These are phyloP conservation scores for Heliangelus exortis DNA, from an alignment of 2,797 vertebrate species.

Conservation along the genomic window DNA sequence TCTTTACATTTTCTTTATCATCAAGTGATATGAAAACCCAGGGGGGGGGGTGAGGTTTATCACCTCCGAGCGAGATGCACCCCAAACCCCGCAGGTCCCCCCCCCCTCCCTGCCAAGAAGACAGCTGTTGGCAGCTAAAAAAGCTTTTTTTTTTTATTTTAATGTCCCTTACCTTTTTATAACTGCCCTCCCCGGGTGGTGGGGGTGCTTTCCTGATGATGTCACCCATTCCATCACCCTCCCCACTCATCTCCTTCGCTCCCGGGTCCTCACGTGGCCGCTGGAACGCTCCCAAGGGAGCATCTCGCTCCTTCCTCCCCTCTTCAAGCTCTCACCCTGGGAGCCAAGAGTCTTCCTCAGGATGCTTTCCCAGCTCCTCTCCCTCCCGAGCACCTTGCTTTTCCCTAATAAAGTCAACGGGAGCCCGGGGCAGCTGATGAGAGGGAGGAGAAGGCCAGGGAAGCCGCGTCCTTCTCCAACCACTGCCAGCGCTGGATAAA, in stretches of 20 bases:
- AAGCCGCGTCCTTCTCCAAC: conserved; percentile 33
- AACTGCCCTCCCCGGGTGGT: conserved; percentile 82
- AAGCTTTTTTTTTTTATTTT: no score
- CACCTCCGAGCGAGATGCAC: fast-evolving
- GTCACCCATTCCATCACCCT: conserved; percentile 83
- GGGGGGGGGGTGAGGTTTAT: background rate
- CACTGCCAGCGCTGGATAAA: conserved; percentile 73
- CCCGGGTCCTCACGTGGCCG: conserved; percentile 55
- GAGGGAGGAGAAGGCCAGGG: conserved; percentile 2
- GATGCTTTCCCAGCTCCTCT: background rate
- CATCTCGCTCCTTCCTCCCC: background rate
- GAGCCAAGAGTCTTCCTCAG: background rate
- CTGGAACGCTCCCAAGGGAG: background rate
- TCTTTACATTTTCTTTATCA: background rate
- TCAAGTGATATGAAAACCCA: fast-evolving
- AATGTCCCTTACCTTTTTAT: conserved; percentile 88
- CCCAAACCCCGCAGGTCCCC: background rate
- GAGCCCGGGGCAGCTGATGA: conserved; percentile 15
- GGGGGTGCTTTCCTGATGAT: conserved; percentile 81
- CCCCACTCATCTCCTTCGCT: conserved; percentile 78
- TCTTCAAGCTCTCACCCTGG: background rate
- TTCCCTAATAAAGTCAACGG: conserved; percentile 71
- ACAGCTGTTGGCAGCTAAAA: background rate
- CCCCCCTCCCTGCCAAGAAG: background rate
- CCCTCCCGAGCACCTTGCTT: background rate